Evolutionary conservation across 2,113 vertebrate genomes (phyloP), one percentile per base, ranked within the genome.

Genomic region (Rana temporaria): DNA sequence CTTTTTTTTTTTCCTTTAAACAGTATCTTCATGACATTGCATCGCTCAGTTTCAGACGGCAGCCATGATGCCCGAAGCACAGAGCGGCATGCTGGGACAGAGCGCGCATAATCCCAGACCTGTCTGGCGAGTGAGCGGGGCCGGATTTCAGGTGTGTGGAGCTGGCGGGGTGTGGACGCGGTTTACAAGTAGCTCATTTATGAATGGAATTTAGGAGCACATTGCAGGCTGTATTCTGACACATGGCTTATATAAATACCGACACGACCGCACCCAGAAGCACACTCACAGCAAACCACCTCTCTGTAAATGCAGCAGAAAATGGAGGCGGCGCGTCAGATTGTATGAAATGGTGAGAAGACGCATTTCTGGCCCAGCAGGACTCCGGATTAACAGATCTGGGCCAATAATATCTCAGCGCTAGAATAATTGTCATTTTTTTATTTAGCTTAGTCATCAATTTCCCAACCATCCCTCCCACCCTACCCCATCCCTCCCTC

Each of bases 171-270:
- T 57, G 55, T 60, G 53, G 32, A 32, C 72, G 1, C 20, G 15
- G 22, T 71, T 75, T 60, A 76, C 59, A 76, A 22, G 22, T n/a
- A 24, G 32, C 6, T 6, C n/a, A 20, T 76, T 48, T 63, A 76
- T 48, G 56, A 74, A 76, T 62, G 73, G 73, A 63, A 76, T 76
- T 2, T 76, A 24, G 22, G 56, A 56, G 55, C 30, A 42, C 26
- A 20, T 20, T 12, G 24, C n/a, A 6, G 55, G 24, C 55, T 74
- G 22, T n/a, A 69, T 57, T 11, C 22, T 75, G 72, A 75, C 72
- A 75, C 72, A 72, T 9, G 30, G 20, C 4, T 38, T 32, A 19
- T 74, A 60, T 57, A 57, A 60, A 38, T 8, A 76, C 11, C 4
- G 14, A 22, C 32, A 59, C 11, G 8, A 18, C 53, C 17, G 12